These are phyloP conservation scores for Mactra quadrangularis DNA, from an alignment of 1,140 invertebrate species.

Conservation along the genomic window DNA sequence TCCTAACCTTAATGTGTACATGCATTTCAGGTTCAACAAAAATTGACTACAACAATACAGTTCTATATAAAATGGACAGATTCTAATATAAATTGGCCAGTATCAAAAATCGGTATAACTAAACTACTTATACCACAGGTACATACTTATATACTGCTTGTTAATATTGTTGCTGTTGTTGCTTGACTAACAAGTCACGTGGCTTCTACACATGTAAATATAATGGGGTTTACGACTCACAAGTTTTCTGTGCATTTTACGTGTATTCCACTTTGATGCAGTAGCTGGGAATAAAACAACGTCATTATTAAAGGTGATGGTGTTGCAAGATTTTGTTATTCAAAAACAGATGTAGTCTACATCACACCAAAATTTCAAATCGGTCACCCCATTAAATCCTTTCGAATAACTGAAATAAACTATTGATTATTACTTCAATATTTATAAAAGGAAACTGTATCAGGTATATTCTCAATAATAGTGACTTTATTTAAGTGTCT, in stretches of 20 bases:
- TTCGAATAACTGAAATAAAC: too few species aligned
- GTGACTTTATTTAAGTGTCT: too few species aligned
- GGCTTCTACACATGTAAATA: background rate
- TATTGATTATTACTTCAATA: too few species aligned
- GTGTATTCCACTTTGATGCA: background rate
- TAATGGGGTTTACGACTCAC: background rate
- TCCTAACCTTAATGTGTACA: too few species aligned
- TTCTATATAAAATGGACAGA: conserved; percentile 29
- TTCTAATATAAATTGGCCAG: conserved; percentile 8
- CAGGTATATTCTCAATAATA: too few species aligned
- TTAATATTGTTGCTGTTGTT: background rate
- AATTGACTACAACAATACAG: conserved; percentile 32
- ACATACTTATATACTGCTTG: background rate
- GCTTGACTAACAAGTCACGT: background rate
- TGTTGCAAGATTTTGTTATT: too few species aligned
- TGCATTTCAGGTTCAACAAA: conserved; percentile 42
- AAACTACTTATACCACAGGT: conserved; percentile 52
- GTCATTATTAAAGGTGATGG: background rate
- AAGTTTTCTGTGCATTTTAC: too few species aligned
- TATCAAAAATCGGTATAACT: background rate
- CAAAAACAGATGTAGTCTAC: too few species aligned
- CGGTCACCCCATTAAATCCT: too few species aligned
- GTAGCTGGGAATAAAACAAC: background rate
- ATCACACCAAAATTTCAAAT: too few species aligned
- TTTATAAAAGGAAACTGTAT: too few species aligned